Conservation (phyloP, 2,113 vertebrate genomes). For the Mandrillus leucophaeus region DNA sequence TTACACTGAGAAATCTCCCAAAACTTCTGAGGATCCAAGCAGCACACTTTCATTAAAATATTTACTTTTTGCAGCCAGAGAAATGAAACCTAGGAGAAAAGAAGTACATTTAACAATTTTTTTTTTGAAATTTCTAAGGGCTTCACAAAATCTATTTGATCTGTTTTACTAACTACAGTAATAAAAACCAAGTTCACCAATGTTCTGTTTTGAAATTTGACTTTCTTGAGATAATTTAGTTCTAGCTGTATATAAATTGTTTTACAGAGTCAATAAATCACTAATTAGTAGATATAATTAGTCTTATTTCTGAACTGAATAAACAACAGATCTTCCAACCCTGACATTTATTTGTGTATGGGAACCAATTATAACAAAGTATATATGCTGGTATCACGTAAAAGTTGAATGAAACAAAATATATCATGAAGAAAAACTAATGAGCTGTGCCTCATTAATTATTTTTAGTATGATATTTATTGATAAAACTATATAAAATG, state of each 20-base stretch:
- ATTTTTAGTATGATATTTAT: background rate
- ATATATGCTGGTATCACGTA: background rate
- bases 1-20: background rate
- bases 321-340: background rate
- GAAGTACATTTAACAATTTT: background rate
- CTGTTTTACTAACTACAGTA: slow-evolving; percentile 25
- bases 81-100: background rate
- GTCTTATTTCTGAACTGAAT: slow-evolving; percentile 29
- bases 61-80: background rate
- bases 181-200: slow-evolving; percentile 19
- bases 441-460: background rate
- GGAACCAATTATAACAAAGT: background rate
- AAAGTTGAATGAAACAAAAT: background rate
- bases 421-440: background rate
- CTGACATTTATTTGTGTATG: slow-evolving; percentile 3
- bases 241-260: slow-evolving; percentile 11
- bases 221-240: slow-evolving; percentile 53
- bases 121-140: background rate
- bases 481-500: background rate
- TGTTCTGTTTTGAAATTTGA: slow-evolving; percentile 40
- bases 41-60: background rate
- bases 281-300: background rate
- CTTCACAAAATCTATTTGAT: background rate
- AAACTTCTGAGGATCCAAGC: background rate
- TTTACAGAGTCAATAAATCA: slow-evolving; percentile 53